Evolutionary conservation across 2,888 invertebrate species (phyloP), one percentile per base, ranked within the genome.

Genomic region (Protonemura montana): DNA sequence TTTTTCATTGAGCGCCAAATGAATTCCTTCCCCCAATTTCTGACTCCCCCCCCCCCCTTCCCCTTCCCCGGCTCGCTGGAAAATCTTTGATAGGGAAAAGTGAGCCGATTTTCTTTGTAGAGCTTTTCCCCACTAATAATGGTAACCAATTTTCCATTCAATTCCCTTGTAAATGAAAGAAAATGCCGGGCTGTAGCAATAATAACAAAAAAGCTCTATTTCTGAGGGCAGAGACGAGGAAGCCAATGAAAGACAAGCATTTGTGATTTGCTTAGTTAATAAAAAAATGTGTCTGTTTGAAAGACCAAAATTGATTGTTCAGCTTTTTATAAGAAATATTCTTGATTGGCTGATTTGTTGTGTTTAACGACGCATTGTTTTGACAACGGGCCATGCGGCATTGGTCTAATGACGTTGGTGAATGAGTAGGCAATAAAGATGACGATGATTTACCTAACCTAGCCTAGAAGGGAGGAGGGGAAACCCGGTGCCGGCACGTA

Each of bases 61-160:
- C 7, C 59, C 21, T 21, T 10, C 7, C 16, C 13, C 21, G 13
- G 59, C 59, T 1, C 7, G 7, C 59, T 10, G 13, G 59, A 21
- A 59, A 59, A 59, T 59, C 59, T 59, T 59, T 59, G 59, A 59
- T 21, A 13, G 59, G 59, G 21, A 59, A 59, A 59, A 78, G 78
- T 27, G 28, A 28, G 28, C 78, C 78, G 78, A 78, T 28, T 78
- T 28, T 26, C 78, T 27, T 78, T 78, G 78, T 78, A 28, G 26
- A 26, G 27, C 78, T 28, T 27, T 78, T 25, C 26, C 77, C 21
- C 28, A 26, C n/a, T 30, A 81, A 81, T 81, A 81, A 81, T 81
- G 27, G 81, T 6, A 30, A 28, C 81, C 81, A 81, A 81, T 81
- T 81, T 81, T 81, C 81, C 81, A 81, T 81, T 81, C 81, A 81